Conservation (phyloP, 1,140 invertebrate genomes). For the Caerostris darwini region DNA sequence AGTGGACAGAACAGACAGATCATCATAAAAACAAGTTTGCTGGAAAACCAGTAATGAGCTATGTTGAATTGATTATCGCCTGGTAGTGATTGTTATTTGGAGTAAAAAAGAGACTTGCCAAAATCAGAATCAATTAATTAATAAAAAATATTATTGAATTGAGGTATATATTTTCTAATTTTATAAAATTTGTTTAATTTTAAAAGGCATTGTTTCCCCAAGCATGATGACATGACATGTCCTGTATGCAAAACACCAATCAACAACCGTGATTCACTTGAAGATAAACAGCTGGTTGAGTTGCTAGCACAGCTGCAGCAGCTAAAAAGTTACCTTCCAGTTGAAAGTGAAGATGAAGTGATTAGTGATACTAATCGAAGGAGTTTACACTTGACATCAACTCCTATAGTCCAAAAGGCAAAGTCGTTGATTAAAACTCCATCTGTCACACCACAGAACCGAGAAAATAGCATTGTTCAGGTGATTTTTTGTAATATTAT, state of each 20-base stretch:
- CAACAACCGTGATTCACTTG: slow-evolving; percentile 22
- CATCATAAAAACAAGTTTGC: too few relatives aligned
- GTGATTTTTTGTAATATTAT: too few relatives aligned
- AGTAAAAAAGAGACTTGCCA: too few relatives aligned
- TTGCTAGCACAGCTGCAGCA: not conserved
- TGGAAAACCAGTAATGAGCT: too few relatives aligned
- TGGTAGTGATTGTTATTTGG: too few relatives aligned
- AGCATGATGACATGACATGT: not conserved
- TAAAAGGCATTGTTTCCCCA: slow-evolving; percentile 22
- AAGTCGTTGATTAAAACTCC: not conserved
- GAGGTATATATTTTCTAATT: too few relatives aligned
- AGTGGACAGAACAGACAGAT: too few relatives aligned
- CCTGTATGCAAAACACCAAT: slow-evolving; percentile 50
- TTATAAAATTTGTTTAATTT: too few relatives aligned
- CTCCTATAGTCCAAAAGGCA: not conserved
- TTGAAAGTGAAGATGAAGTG: too few relatives aligned
- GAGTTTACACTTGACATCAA: not conserved
- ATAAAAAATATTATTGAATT: too few relatives aligned
- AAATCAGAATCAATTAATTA: too few relatives aligned
- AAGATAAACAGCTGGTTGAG: slow-evolving; percentile 54
- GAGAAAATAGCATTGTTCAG: not conserved
- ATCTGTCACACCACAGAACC: not conserved
- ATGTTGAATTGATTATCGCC: too few relatives aligned
- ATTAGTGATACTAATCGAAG: not conserved
- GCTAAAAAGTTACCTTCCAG: slow-evolving; percentile 5